phyloP scores from a whole-genome alignment of 2,888 invertebrate genomes.

The Hirtodrosophila cameraria region DNA sequence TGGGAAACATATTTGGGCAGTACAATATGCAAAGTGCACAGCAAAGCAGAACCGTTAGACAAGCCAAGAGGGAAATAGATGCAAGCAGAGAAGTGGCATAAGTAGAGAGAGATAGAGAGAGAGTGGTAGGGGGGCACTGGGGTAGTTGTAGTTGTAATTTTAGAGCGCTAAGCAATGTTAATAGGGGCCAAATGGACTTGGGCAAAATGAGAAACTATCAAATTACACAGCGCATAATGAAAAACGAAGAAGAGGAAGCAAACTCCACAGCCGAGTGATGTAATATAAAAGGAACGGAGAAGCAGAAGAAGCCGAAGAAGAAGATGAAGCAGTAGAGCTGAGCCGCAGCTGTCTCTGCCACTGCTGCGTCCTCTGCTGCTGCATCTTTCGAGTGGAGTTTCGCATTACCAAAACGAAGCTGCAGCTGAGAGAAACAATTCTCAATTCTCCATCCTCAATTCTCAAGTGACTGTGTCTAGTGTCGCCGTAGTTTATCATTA shows the following conservation, averaged over 20 bases:
- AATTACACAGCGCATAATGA: constrained; percentile 52
- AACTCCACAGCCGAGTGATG: constrained; percentile 44
- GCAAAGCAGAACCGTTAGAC: constrained; percentile 65
- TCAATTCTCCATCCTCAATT: too few species aligned
- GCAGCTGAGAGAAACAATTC: constrained; percentile 2
- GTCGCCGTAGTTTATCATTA: constrained; percentile 24
- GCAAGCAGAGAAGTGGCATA: not conserved
- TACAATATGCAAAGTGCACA: constrained; percentile 68
- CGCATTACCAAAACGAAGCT: constrained; percentile 36
- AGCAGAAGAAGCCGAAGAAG: constrained; percentile 21
- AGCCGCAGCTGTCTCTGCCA: constrained; percentile 24
- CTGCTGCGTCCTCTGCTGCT: constrained; percentile 10
- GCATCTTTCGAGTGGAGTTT: constrained; percentile 41
- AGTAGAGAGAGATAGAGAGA: too few species aligned
- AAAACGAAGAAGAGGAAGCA: constrained; percentile 32
- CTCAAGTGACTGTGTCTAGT: too few species aligned
- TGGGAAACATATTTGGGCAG: constrained; percentile 45
- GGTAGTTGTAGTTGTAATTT: constrained; percentile 41
- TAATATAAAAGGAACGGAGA: constrained; percentile 26
- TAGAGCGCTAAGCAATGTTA: constrained; percentile 59
- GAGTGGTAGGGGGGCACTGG: not conserved
- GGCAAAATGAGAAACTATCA: constrained; percentile 57
- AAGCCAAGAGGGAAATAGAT: constrained; percentile 16
- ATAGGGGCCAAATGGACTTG: constrained; percentile 64
- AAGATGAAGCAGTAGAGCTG: constrained; percentile 3